Percentiles rank a stretch among this genome's conserved stretches.
phyloP scores from a whole-genome alignment of 1,140 invertebrate genomes.

The Ericerus pela region DNA sequence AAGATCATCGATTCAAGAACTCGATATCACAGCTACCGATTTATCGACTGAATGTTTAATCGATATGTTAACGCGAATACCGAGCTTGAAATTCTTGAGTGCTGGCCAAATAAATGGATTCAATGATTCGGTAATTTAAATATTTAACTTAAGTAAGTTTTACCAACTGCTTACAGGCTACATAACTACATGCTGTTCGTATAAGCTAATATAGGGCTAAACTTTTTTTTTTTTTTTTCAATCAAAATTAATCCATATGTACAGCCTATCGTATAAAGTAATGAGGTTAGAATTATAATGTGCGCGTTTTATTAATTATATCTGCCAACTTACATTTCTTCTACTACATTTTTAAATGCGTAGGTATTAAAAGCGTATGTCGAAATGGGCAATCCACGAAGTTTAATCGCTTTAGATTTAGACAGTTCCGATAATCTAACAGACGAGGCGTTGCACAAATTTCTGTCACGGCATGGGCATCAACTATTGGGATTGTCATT shows the following conservation, averaged over 20 bases:
- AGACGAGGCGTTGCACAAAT: constrained; percentile 82
- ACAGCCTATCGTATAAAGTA: too few species aligned
- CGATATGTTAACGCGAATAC: constrained; percentile 78
- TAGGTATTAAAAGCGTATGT: constrained; percentile 74
- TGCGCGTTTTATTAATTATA: too few species aligned
- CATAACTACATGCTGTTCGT: neutral
- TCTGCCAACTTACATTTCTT: neutral
- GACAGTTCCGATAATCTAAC: constrained; percentile 88
- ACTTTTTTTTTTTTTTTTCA: neutral
- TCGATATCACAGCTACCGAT: constrained; percentile 95
- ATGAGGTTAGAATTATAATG: too few species aligned
- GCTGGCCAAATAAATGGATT: constrained; percentile 95
- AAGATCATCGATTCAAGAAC: constrained; percentile 79
- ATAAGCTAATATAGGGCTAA: neutral
- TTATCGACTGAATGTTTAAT: constrained; percentile 83
- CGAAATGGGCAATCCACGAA: constrained; percentile 70
- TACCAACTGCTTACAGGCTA: neutral
- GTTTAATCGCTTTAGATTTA: constrained; percentile 77
- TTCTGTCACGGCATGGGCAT: constrained; percentile 72
- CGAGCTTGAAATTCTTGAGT: constrained; percentile 72
- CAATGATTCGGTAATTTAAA: constrained; percentile 79
- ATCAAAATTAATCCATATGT: too few species aligned
- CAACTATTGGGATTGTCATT: constrained; percentile 75
- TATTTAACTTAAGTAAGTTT: too few species aligned
- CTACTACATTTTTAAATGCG: too few species aligned